These are phyloP conservation scores for Aldabrachelys gigantea DNA, from an alignment of 2,113 vertebrate genomes.

Conservation along the genomic window DNA sequence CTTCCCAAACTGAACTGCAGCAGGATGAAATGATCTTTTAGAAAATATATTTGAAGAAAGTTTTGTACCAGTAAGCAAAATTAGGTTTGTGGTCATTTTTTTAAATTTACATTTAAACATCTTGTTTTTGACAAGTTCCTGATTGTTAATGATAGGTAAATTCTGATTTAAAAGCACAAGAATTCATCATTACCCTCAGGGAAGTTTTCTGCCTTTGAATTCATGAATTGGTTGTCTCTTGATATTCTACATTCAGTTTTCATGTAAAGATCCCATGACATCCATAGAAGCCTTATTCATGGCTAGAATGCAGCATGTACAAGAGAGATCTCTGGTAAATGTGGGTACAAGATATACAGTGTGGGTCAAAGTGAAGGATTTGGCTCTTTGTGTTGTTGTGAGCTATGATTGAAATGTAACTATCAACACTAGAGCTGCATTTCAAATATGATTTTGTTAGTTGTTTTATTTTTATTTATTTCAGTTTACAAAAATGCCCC, in stretches of 20 bases:
- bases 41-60: neutral
- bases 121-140: neutral
- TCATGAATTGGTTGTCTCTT: neutral
- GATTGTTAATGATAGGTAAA: neutral
- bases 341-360: neutral
- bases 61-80: neutral
- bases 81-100: neutral
- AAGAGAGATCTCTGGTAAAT: neutral
- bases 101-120: neutral
- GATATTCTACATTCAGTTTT: neutral
- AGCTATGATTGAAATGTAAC: neutral
- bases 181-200: neutral
- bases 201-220: neutral
- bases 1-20: neutral
- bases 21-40: neutral
- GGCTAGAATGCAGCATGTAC: neutral
- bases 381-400: neutral
- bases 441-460: neutral
- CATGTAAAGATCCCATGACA: neutral
- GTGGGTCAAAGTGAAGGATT: neutral
- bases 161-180: neutral
- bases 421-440: neutral
- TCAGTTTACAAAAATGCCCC: neutral
- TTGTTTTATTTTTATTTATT: neutral
- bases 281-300: neutral